phyloP scores from a whole-genome alignment of 2,888 invertebrate species.

The Acanthoscelides obtectus region DNA sequence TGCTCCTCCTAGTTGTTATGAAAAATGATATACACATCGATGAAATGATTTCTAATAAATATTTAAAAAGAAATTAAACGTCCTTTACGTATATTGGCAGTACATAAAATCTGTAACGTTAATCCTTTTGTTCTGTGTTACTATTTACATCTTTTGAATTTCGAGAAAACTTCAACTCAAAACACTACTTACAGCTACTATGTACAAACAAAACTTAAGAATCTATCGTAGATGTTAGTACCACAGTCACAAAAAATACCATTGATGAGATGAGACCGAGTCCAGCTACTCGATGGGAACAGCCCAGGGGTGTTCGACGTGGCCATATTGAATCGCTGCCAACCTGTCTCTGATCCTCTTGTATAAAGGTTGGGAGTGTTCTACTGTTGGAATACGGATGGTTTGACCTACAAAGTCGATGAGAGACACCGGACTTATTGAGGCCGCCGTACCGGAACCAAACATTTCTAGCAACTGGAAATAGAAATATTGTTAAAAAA shows the following conservation, averaged over 20 bases:
- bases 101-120: too few species aligned
- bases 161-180: neutral
- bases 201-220: neutral
- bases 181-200: neutral
- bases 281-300: slow-evolving; percentile 53
- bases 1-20: too few species aligned
- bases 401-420: slow-evolving; percentile 72
- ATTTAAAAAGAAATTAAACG: too few species aligned
- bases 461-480: slow-evolving; percentile 90
- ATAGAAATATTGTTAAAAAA: slow-evolving; percentile 13
- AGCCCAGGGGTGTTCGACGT: slow-evolving; percentile 77
- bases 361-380: slow-evolving; percentile 69
- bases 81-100: too few species aligned
- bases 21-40: too few species aligned
- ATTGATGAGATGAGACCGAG: slow-evolving; percentile 3
- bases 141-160: neutral
- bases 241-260: slow-evolving; percentile 16
- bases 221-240: slow-evolving; percentile 1
- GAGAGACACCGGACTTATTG: slow-evolving; percentile 86
- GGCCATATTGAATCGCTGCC: slow-evolving; percentile 86
- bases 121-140: too few species aligned
- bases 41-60: too few species aligned
- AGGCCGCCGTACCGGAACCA: slow-evolving; percentile 96
- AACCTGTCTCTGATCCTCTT: slow-evolving; percentile 71
- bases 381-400: slow-evolving; percentile 68